phyloP scores from a whole-genome alignment of 2,888 invertebrate species.

The Acleris emargana region DNA sequence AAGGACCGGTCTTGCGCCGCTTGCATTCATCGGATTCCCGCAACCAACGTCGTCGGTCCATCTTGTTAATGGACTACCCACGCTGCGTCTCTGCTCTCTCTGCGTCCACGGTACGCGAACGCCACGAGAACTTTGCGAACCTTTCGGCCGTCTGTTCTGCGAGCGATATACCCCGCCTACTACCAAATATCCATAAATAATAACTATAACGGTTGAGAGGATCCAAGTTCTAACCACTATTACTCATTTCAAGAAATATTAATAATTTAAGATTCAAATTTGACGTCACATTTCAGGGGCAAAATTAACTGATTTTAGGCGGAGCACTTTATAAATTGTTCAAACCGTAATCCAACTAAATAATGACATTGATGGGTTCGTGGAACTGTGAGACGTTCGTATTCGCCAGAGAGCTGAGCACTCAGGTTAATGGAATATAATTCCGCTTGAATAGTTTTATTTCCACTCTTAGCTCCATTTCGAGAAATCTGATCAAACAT shows the following conservation, averaged over 20 bases:
- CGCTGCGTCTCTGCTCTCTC: too few relatives aligned
- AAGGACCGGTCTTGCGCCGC: too few relatives aligned
- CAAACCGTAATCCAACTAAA: constrained; percentile 9
- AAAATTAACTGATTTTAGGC: constrained; percentile 6
- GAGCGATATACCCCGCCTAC: too few relatives aligned
- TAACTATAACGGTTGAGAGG: neutral
- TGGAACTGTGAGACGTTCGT: constrained; percentile 15
- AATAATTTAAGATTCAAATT: neutral
- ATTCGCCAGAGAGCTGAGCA: constrained; percentile 13
- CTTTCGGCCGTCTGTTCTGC: too few relatives aligned
- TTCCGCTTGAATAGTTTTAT: constrained; percentile 1
- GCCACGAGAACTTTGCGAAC: too few relatives aligned
- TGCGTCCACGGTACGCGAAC: too few relatives aligned
- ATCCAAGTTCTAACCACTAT: constrained; percentile 4
- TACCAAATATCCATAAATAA: too few relatives aligned
- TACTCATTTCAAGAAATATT: neutral
- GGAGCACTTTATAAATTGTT: constrained; percentile 26
- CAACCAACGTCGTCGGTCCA: too few relatives aligned
- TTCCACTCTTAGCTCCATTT: constrained; percentile 11
- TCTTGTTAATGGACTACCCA: too few relatives aligned
- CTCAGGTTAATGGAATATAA: constrained; percentile 33
- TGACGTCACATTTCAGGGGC: constrained; percentile 3
- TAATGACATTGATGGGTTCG: constrained; percentile 7
- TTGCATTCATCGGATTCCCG: too few relatives aligned
- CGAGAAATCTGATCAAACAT: constrained; percentile 7